Evolutionary conservation across 1,140 invertebrate species (phyloP), one percentile per base, ranked within the genome.

Genomic region (Anthonomus grandis): DNA sequence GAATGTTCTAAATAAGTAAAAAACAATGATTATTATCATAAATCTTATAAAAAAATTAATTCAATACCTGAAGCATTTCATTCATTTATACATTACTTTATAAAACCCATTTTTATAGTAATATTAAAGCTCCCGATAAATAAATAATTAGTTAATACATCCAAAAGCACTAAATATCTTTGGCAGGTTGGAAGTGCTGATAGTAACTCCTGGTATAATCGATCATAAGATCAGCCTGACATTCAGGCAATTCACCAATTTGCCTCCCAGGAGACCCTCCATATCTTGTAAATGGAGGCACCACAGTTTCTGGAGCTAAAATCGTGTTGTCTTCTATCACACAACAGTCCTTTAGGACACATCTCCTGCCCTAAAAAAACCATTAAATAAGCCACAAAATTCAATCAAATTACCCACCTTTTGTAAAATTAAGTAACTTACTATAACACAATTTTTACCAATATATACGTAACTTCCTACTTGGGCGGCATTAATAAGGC

Each of bases 381-480:
- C 10, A 44, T 60, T 36, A 18, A 31, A 48, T 2, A 27, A 37
- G 23, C 19, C 17, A 8, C 17, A 15, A 39, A 21, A 41, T 31
- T 10, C 19, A n/a, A n/a, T n/a, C n/a, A n/a, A n/a, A n/a, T n/a
- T n/a, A n/a, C n/a, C n/a, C n/a, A n/a, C n/a, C n/a, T n/a, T n/a
- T n/a, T n/a, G n/a, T n/a, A n/a, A n/a, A n/a, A n/a, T n/a, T n/a
- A n/a, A n/a, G n/a, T 59, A 67, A 86, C 90, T 81, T 83, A 94
- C 95, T 75, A 99, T 97, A 18, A 99, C 91, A 70, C 93, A 96
- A 79, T 98, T 95, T 76, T 98, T 97, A 44, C 97, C 97, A 70
- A 99, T 98, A 72, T 98, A 93, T 39, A 99, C 95, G 78, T 93
- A 98, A 23, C 92, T 97, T 15, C 96, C 96, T 62, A 99, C 86